Percentiles rank a stretch among this genome's conserved stretches.
phyloP scores from a whole-genome alignment of 2,113 vertebrate species.

The Anolis carolinensis region DNA sequence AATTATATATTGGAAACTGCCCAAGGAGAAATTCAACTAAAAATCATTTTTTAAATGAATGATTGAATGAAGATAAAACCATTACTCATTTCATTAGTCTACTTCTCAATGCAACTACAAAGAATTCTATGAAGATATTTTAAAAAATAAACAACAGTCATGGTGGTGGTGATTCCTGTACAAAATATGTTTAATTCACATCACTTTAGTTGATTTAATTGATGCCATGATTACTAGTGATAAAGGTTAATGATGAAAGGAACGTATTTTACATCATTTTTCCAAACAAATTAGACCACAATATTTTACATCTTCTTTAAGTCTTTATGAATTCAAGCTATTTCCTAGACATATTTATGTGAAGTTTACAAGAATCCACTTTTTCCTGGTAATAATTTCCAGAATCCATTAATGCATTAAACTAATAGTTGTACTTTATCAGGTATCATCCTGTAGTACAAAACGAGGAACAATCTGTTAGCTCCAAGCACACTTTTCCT shows the following conservation, averaged over 20 bases:
- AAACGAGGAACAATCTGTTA: too few species aligned
- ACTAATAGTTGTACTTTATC: too few species aligned
- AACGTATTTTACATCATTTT: not conserved
- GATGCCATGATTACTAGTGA: not conserved
- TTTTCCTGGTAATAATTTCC: not conserved
- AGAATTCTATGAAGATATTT: not conserved
- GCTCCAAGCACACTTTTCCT: too few species aligned
- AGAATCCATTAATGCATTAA: not conserved
- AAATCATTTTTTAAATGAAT: not conserved
- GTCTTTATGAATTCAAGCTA: not conserved
- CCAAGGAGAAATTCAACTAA: not conserved
- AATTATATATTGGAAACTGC: not conserved
- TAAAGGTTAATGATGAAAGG: not conserved
- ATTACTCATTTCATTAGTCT: not conserved
- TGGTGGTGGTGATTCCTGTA: not conserved
- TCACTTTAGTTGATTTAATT: not conserved
- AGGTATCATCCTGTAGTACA: too few species aligned
- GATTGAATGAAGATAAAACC: not conserved
- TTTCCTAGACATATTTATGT: not conserved
- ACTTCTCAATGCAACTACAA: not conserved
- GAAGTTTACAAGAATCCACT: not conserved
- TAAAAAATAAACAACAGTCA: not conserved
- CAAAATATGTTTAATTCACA: not conserved
- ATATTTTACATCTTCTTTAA: not conserved
- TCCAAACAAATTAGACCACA: not conserved